A percentile compares a stretch with the other conserved stretches of the same genome.
Evolutionary conservation across 92 coral and sea anemone genomes (phyloP).

Genomic region (Isaurus tuberculatus): DNA sequence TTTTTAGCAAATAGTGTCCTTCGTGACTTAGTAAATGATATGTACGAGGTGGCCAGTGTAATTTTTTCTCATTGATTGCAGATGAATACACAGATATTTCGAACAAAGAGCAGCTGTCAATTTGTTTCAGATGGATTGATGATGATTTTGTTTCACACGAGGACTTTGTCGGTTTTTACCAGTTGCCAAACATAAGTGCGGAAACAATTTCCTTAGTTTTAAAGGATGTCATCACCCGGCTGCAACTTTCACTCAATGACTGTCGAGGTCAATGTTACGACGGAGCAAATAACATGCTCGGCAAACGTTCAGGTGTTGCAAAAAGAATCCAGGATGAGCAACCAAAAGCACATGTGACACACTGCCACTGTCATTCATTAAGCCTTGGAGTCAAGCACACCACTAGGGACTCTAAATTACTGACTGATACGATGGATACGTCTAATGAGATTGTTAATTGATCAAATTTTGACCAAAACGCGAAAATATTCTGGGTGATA

Average conservation of each 20-base stretch:
- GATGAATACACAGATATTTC: constrained; percentile 69
- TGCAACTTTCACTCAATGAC: not conserved
- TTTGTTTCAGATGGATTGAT: constrained; percentile 69
- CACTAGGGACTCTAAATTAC: constrained; percentile 58
- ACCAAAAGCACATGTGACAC: constrained; percentile 2
- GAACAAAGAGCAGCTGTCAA: constrained; percentile 72
- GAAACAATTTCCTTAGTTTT: not conserved
- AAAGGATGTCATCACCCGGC: not conserved
- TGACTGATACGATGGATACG: constrained; percentile 48
- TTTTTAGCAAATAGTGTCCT: constrained; percentile 7
- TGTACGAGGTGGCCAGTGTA: constrained; percentile 1
- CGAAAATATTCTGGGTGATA: not conserved
- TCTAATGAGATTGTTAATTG: not conserved
- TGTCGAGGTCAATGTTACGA: constrained; percentile 63
- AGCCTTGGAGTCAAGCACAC: constrained; percentile 56
- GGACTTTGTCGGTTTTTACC: constrained; percentile 46
- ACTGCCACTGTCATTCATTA: constrained; percentile 15
- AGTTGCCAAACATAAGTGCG: constrained; percentile 49
- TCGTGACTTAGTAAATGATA: not conserved
- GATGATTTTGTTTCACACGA: constrained; percentile 42
- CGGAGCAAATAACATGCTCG: constrained; percentile 3
- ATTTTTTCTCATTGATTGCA: constrained; percentile 62
- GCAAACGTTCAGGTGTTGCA: constrained; percentile 50
- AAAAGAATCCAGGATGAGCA: constrained; percentile 25
- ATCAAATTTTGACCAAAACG: not conserved